Evolutionary conservation across 1,140 invertebrate species (phyloP), one percentile per base, ranked within the genome.

Genomic region (Onthophagus taurus): DNA sequence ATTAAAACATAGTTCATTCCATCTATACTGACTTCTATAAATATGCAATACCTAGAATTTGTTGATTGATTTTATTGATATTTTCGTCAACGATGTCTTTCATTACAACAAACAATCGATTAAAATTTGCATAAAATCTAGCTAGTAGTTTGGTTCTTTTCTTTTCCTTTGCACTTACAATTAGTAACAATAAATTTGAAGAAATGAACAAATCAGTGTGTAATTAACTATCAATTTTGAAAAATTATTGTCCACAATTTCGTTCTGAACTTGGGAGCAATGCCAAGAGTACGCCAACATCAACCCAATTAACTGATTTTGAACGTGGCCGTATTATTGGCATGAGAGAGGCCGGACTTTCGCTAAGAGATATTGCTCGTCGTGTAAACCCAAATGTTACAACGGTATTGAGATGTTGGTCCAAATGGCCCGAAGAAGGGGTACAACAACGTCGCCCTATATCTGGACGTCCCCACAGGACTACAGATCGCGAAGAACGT

Each of bases 401-500:
- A 35, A 3, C 17, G 33, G 33, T 35, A 35, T 16, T 35, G 17
- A 35, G 33, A 6, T 35, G 33, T 35, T 35, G 33, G 33, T 35
- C 33, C 33, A 18, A 18, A 35, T 35, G 33, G 33, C 16, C 33
- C 33, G 33, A 35, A 14, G 33, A 35, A 16, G 17, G 17, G 33
- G 33, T 35, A 12, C 33, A 35, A 13, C 33, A 35, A 12, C 33
- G 33, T 35, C 17, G 33, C 33, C 33, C 11, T 35, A 14, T 11
- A 35, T 35, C 33, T 35, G 33, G 33, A 35, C 33, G 33, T 35
- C 33, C 33, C 16, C 33, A 14, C 11, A 18, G 13, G 33, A 35
- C 33, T 18, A 35, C 33, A 35, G 33, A 35, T 35, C 33, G 33
- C 17, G 33, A 35, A 35, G 33, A 35, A 35, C 33, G 17, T 18